Conservation (phyloP, 2,888 invertebrate species). For the Hipparchia sbordonii region DNA sequence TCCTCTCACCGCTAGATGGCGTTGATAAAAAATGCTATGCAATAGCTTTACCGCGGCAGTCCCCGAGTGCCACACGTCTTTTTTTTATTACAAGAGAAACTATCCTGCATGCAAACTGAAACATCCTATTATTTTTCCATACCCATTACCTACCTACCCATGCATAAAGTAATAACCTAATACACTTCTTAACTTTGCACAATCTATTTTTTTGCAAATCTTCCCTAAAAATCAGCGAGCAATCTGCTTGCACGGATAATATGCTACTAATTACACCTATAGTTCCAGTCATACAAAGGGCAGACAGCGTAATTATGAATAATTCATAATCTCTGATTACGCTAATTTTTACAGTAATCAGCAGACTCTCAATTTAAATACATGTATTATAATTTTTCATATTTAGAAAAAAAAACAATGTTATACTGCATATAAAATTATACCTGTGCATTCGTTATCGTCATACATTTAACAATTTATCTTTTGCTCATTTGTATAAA, state of each 20-base stretch:
- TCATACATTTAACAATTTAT: neutral
- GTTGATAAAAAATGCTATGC: too few species aligned
- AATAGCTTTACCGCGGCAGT: too few species aligned
- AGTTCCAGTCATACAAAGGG: slow-evolving; percentile 25
- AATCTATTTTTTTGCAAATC: neutral
- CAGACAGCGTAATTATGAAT: slow-evolving; percentile 22
- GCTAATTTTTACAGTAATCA: slow-evolving; percentile 16
- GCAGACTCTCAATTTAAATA: slow-evolving; percentile 32
- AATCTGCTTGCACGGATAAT: neutral
- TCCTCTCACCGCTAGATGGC: too few species aligned
- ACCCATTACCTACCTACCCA: neutral
- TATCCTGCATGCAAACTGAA: neutral
- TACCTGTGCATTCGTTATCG: neutral
- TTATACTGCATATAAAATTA: neutral
- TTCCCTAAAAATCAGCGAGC: slow-evolving; percentile 1
- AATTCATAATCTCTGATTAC: slow-evolving; percentile 27
- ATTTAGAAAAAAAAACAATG: neutral
- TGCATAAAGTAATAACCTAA: neutral
- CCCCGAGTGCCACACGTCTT: too few species aligned
- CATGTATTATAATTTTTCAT: neutral
- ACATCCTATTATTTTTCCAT: neutral
- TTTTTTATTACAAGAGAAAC: neutral
- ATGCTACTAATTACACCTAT: slow-evolving; percentile 22
- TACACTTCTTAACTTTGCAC: neutral
- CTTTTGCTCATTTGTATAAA: slow-evolving; percentile 4